These are phyloP conservation scores for Campoplex capitator DNA, from an alignment of 2,888 invertebrate species.

Conservation along the genomic window DNA sequence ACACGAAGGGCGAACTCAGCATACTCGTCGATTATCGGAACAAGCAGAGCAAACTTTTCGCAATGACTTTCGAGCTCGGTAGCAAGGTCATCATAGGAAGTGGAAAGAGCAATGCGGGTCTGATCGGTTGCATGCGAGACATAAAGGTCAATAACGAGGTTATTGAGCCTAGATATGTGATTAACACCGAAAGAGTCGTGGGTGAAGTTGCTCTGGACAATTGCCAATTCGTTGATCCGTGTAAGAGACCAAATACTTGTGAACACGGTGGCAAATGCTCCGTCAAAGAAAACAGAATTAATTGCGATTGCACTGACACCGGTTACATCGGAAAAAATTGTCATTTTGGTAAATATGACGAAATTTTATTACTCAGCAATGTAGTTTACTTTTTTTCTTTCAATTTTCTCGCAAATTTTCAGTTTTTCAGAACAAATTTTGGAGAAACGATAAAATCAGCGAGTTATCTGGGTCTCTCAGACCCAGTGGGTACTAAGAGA, in stretches of 20 bases:
- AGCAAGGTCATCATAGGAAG: conserved; percentile 92
- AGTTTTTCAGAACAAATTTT: too few species aligned
- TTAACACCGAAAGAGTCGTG: conserved; percentile 93
- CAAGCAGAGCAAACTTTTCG: conserved; percentile 89
- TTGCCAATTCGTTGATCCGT: conserved; percentile 95
- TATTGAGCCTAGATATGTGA: conserved; percentile 92
- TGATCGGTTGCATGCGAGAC: conserved; percentile 96
- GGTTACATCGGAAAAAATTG: conserved; percentile 97
- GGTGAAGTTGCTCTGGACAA: conserved; percentile 96
- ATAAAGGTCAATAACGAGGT: conserved; percentile 93
- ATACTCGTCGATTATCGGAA: conserved; percentile 91
- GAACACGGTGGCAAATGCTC: conserved; percentile 97
- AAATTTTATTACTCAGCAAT: conserved; percentile 17
- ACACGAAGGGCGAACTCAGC: conserved; percentile 90
- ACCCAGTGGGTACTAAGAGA: not conserved
- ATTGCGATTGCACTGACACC: conserved; percentile 95
- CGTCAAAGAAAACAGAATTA: conserved; percentile 93
- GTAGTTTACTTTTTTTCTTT: too few species aligned
- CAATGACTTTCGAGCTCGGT: conserved; percentile 89
- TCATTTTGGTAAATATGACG: conserved; percentile 89
- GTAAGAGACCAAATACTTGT: conserved; percentile 95
- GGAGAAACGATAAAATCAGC: too few species aligned
- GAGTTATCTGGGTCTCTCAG: not conserved
- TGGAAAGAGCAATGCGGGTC: conserved; percentile 88
- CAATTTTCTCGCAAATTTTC: not conserved